Conservation (phyloP, 1,140 invertebrate species). For the Drosophila ercepeae region DNA sequence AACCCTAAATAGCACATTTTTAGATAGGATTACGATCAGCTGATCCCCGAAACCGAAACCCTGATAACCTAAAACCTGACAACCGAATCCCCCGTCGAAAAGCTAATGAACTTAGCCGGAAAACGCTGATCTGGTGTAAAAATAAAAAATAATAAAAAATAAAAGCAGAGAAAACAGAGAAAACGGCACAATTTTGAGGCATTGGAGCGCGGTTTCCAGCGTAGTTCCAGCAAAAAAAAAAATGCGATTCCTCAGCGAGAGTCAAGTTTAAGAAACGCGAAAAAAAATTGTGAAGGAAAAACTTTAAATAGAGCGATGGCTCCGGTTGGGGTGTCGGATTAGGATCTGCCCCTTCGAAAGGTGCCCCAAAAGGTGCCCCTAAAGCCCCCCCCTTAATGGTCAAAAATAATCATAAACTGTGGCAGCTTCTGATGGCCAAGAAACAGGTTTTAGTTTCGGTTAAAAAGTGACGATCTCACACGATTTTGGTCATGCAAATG, state of each 20-base stretch:
- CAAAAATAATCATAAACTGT: constrained; percentile 46
- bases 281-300: no score
- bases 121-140: constrained; percentile 47
- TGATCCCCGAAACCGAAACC: constrained; percentile 17
- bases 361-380: no score
- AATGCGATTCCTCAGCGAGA: constrained; percentile 7
- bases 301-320: background rate
- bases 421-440: constrained; percentile 16
- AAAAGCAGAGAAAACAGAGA: constrained; percentile 11
- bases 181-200: constrained; percentile 1
- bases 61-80: background rate
- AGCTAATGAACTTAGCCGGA: constrained; percentile 68
- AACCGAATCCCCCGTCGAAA: constrained; percentile 13
- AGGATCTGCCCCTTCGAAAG: no score
- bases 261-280: background rate
- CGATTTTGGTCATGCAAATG: constrained; percentile 72
- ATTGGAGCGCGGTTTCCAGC: constrained; percentile 52
- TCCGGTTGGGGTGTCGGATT: background rate
- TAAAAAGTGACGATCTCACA: constrained; percentile 34
- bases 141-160: no score
- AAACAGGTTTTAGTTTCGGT: background rate
- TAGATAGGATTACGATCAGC: constrained; percentile 14
- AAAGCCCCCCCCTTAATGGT: no score
- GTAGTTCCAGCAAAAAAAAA: background rate
- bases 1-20: no score